Percentiles rank a stretch among this genome's conserved stretches.
phyloP scores from a whole-genome alignment of 2,113 vertebrate genomes.

The Podilymbus podiceps region DNA sequence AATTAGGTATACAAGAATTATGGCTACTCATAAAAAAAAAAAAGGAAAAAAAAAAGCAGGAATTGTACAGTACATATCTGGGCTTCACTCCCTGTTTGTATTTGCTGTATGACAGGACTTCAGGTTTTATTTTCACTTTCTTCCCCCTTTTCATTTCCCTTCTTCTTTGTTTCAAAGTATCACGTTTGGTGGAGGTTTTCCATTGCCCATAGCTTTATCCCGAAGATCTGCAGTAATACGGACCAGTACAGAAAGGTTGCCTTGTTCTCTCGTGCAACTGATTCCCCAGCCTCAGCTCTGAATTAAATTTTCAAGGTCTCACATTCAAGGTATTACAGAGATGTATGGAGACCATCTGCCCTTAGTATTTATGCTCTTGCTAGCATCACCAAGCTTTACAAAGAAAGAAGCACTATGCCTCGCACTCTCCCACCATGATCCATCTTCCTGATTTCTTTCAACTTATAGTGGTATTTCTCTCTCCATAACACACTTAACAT shows the following conservation, averaged over 20 bases:
- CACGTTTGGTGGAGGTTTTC: not conserved
- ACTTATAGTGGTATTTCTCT: not conserved
- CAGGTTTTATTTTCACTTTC: not conserved
- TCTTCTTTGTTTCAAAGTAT: fast-evolving
- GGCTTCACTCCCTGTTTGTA: not conserved
- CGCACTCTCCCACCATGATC: not conserved
- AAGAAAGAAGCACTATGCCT: not conserved
- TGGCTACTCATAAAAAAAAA: not conserved
- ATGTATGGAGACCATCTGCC: not conserved
- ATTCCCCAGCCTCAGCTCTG: not conserved
- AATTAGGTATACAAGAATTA: not conserved
- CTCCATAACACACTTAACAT: fast-evolving
- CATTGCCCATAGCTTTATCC: fast-evolving
- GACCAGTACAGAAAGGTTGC: fast-evolving
- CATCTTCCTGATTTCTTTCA: not conserved
- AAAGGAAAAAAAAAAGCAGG: not conserved
- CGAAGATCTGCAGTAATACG: not conserved
- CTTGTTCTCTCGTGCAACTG: not conserved
- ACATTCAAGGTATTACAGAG: not conserved
- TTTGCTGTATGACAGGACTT: not conserved
- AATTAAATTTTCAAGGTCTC: not conserved
- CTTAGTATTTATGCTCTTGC: not conserved
- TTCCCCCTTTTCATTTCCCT: not conserved
- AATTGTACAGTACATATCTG: not conserved
- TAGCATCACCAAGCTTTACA: not conserved